A percentile compares a stretch with the other conserved stretches of the same genome.
Conservation (phyloP, 2,797 vertebrate genomes). For the Halcyon chelicuti region DNA sequence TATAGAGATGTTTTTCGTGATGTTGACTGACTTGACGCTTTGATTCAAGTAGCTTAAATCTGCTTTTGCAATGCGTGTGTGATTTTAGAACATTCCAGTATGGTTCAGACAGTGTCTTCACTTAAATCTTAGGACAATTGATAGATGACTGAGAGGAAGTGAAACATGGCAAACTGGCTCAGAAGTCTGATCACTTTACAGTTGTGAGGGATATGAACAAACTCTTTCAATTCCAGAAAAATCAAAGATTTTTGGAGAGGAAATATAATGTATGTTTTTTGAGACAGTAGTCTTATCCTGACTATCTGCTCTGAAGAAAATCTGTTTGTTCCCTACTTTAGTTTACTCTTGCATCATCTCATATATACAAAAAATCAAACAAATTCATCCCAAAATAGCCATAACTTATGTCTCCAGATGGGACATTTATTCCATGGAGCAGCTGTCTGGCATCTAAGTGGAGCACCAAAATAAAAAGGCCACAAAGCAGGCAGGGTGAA, state of each 20-base stretch:
- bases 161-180: not conserved
- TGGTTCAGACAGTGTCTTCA: not conserved
- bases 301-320: not conserved
- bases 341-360: not conserved
- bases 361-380: not conserved
- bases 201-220: not conserved
- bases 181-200: not conserved
- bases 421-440: not conserved
- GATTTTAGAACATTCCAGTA: not conserved
- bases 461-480: not conserved
- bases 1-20: not conserved
- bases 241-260: not conserved
- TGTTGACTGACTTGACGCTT: not conserved
- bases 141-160: not conserved
- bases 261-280: not conserved
- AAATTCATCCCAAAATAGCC: not conserved
- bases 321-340: not conserved
- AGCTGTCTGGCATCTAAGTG: not conserved
- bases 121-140: not conserved
- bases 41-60: not conserved
- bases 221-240: not conserved
- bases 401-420: not conserved
- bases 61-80: not conserved
- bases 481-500: not conserved
- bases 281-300: not conserved